Evolutionary conservation across 2,797 vertebrate species (phyloP).

Genomic region (Pantherophis alleghaniensis): DNA sequence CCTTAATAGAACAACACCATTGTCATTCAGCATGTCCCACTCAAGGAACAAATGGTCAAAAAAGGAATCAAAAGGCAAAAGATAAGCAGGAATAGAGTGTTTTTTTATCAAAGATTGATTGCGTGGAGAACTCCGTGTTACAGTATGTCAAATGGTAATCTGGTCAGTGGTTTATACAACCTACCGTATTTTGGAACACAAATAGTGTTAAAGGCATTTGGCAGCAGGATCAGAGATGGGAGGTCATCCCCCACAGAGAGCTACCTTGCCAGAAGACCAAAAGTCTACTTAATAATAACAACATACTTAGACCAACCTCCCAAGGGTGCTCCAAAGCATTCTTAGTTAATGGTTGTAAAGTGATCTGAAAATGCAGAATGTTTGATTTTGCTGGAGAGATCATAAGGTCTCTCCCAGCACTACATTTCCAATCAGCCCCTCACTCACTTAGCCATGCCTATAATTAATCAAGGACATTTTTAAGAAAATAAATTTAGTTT

Average conservation of each 20-base stretch:
- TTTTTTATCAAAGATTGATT: background rate
- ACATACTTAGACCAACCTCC: constrained; percentile 55
- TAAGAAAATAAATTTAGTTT: background rate
- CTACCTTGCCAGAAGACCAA: constrained; percentile 31
- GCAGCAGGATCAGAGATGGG: background rate
- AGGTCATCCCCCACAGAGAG: constrained; percentile 6
- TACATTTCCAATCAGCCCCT: background rate
- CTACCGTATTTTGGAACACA: constrained; percentile 17
- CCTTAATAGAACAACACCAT: background rate
- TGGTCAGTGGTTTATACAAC: background rate
- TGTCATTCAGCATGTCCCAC: background rate
- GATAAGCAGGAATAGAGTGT: background rate
- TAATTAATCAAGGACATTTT: background rate
- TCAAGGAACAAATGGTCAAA: background rate
- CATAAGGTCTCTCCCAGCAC: background rate
- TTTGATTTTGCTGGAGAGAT: background rate
- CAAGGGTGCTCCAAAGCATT: constrained; percentile 52
- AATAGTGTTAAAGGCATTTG: background rate
- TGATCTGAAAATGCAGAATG: constrained; percentile 51
- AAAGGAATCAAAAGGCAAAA: background rate
- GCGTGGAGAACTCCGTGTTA: background rate
- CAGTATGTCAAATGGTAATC: background rate
- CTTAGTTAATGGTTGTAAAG: constrained; percentile 63
- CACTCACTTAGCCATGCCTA: background rate
- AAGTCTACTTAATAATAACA: constrained; percentile 52